A percentile compares a stretch with the other conserved stretches of the same genome.
Evolutionary conservation across 2,113 vertebrate species (phyloP).

Genomic region (Hippocampus guttulatus): DNA sequence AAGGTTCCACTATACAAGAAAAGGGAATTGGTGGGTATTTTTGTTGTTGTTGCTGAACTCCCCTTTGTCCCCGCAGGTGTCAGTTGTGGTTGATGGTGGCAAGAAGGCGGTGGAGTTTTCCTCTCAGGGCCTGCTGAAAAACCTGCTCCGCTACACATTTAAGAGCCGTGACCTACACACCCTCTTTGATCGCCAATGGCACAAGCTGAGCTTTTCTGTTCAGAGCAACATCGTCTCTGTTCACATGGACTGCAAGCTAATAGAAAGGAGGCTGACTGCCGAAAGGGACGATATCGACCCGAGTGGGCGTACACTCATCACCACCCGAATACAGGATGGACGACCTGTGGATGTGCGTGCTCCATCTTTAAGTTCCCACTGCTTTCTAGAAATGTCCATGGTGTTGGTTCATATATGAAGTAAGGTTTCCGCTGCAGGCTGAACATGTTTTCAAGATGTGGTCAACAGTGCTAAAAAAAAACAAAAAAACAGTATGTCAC

Average conservation of each 20-base stretch:
- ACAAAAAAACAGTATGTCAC: conserved; percentile 13
- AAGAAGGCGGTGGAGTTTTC: conserved; percentile 87
- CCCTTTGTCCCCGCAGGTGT: conserved; percentile 70
- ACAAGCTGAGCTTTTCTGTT: conserved; percentile 85
- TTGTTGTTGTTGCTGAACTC: neutral
- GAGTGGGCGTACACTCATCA: conserved; percentile 81
- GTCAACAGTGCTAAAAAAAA: conserved; percentile 10
- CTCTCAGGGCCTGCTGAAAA: conserved; percentile 72
- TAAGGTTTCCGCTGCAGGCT: neutral
- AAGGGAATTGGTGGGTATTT: neutral
- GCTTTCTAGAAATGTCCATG: neutral
- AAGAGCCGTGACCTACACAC: conserved; percentile 85
- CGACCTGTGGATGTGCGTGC: conserved; percentile 90
- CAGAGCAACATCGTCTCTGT: conserved; percentile 79
- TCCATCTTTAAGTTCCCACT: neutral
- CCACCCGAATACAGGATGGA: conserved; percentile 81
- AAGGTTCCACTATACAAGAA: neutral
- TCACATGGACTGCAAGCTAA: conserved; percentile 88
- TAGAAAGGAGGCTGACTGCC: conserved; percentile 79
- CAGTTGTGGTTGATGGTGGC: conserved; percentile 82
- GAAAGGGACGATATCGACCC: conserved; percentile 73
- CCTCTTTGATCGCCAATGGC: conserved; percentile 95
- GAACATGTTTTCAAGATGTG: conserved; percentile 4
- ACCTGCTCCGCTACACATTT: conserved; percentile 80
- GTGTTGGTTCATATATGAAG: too few relatives aligned